Conservation (phyloP, 2,113 vertebrate species). For the Apaloderma vittatum region DNA sequence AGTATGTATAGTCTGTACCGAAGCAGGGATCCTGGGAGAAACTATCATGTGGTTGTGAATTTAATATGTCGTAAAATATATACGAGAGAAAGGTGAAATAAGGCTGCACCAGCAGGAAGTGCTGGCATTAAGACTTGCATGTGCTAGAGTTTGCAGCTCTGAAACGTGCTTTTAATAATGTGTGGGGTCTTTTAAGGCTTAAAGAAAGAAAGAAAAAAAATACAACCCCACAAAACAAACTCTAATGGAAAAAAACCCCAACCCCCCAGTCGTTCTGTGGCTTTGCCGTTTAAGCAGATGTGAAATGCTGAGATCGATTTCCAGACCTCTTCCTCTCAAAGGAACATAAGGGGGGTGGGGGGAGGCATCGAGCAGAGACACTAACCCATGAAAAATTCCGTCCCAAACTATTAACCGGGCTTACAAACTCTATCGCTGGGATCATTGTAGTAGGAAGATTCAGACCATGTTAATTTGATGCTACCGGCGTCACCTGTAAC, state of each 20-base stretch:
- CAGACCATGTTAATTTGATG: neutral
- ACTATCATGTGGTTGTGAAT: neutral
- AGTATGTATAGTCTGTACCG: conserved; percentile 69
- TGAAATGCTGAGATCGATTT: conserved; percentile 43
- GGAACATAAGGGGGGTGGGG: conserved; percentile 6
- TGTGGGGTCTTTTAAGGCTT: conserved; percentile 33
- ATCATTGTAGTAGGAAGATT: neutral
- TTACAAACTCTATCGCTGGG: conserved; percentile 26
- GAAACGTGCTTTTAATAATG: neutral
- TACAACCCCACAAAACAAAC: neutral
- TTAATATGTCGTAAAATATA: neutral
- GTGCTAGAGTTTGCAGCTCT: conserved; percentile 57
- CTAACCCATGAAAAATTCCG: neutral
- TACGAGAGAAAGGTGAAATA: conserved; percentile 13
- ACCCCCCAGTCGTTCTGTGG: neutral
- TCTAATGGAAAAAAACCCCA: neutral
- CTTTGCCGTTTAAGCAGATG: conserved; percentile 39
- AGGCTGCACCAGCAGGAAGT: conserved; percentile 47
- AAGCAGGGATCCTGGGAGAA: conserved; percentile 69
- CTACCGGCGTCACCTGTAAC: conserved; percentile 9
- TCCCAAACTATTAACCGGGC: conserved; percentile 1
- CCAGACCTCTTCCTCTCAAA: conserved; percentile 18
- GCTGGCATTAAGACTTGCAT: conserved; percentile 66
- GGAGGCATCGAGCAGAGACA: neutral
- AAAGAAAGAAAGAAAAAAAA: neutral